phyloP scores from a whole-genome alignment of 2,113 vertebrate species.

The Electrona antarctica region DNA sequence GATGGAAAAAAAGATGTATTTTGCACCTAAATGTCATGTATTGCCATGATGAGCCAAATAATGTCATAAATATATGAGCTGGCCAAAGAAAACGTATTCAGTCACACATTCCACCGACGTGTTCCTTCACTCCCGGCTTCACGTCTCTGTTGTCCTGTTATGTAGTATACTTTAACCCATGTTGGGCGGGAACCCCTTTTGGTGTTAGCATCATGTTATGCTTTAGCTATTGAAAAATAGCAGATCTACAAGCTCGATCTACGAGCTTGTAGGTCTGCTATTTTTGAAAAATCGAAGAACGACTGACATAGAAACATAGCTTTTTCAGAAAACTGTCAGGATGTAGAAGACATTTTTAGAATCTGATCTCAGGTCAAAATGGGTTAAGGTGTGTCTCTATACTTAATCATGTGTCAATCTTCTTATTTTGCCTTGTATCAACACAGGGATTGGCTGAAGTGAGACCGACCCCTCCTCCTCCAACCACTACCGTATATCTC shows the following conservation, averaged over 20 bases:
- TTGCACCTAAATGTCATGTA: background rate
- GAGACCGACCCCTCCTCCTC: conserved; percentile 29
- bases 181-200: too few relatives aligned
- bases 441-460: conserved; percentile 64
- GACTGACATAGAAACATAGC: too few relatives aligned
- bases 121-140: background rate
- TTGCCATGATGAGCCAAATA: background rate
- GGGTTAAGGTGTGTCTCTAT: background rate
- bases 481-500: conserved; percentile 21
- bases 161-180: background rate
- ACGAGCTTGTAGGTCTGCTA: too few relatives aligned
- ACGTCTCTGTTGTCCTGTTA: background rate
- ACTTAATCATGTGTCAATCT: conserved; percentile 9
- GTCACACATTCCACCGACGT: background rate
- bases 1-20: background rate
- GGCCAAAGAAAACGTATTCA: background rate
- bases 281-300: too few relatives aligned
- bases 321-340: too few relatives aligned
- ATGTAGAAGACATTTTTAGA: too few relatives aligned
- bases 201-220: too few relatives aligned
- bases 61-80: background rate
- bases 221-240: too few relatives aligned
- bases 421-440: conserved; percentile 16
- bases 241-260: too few relatives aligned
- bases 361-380: too few relatives aligned